phyloP scores from a whole-genome alignment of 2,113 vertebrate species.

The Triplophysa siluroides region DNA sequence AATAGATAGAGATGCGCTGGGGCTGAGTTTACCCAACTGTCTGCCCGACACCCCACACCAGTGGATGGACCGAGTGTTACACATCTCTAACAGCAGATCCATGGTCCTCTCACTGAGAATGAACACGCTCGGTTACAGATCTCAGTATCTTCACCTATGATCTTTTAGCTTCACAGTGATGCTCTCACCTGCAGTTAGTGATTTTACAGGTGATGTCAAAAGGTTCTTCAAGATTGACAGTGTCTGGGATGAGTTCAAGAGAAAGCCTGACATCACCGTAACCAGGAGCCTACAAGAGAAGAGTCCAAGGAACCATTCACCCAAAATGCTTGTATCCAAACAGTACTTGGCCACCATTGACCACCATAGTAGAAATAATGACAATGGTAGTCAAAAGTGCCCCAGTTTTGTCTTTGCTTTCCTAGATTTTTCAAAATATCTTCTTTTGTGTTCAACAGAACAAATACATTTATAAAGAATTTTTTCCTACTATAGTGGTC shows the following conservation, averaged over 20 bases:
- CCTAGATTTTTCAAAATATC: no score
- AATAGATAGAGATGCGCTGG: constrained; percentile 87
- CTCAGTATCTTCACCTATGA: not conserved
- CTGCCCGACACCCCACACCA: constrained; percentile 96
- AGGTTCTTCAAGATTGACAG: constrained; percentile 93
- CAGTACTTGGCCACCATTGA: no score
- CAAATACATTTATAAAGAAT: no score
- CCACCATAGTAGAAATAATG: no score
- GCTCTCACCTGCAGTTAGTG: constrained; percentile 93
- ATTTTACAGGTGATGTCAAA: constrained; percentile 98
- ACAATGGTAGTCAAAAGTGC: no score
- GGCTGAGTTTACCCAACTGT: constrained; percentile 91
- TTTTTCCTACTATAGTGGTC: no score
- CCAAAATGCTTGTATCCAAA: no score
- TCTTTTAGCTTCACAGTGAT: no score
- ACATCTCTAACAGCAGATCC: constrained; percentile 97
- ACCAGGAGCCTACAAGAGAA: constrained; percentile 85
- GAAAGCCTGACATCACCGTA: constrained; percentile 95
- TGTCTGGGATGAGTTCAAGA: constrained; percentile 95
- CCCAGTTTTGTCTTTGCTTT: no score
- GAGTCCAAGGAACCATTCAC: not conserved
- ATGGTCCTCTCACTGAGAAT: constrained; percentile 92
- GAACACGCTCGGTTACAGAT: not conserved
- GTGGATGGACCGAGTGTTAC: constrained; percentile 90
- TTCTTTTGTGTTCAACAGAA: no score